A percentile compares a stretch with the other conserved stretches of the same genome.
Evolutionary conservation across 2,113 vertebrate species (phyloP).

Genomic region (Coreoperca whiteheadi): DNA sequence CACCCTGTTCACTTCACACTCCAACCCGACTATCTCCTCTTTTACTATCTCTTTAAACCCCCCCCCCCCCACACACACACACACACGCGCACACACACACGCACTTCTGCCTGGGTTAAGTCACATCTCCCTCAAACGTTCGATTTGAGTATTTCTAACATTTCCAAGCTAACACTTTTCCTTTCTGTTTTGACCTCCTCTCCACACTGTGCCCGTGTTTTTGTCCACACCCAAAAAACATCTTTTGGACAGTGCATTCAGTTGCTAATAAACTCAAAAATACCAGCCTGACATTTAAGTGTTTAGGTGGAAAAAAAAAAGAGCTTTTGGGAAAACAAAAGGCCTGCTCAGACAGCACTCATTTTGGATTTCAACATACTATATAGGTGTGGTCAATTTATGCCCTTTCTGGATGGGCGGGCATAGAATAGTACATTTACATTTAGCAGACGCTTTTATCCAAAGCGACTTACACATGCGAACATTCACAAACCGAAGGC

Average conservation of each 20-base stretch:
- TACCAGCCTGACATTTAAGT: no score
- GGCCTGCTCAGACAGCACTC: neutral
- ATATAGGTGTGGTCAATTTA: no score
- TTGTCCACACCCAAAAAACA: no score
- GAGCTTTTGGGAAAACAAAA: neutral
- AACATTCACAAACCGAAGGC: no score
- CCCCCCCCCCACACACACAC: neutral
- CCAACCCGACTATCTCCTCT: neutral
- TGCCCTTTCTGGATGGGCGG: no score
- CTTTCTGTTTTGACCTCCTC: neutral
- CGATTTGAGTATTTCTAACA: neutral
- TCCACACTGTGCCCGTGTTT: neutral
- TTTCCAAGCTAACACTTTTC: no score
- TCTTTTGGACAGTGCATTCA: no score
- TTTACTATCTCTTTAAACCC: neutral
- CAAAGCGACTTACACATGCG: no score
- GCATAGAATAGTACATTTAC: no score
- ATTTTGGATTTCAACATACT: no score
- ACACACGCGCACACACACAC: neutral
- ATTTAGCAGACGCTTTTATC: no score
- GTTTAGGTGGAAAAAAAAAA: neutral
- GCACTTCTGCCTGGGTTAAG: neutral
- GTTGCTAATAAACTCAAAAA: no score
- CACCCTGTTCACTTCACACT: neutral
- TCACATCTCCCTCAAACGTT: neutral